phyloP scores from a whole-genome alignment of 37 sponge, comb jelly and placozoan genomes.

The Spongilla lacustris region DNA sequence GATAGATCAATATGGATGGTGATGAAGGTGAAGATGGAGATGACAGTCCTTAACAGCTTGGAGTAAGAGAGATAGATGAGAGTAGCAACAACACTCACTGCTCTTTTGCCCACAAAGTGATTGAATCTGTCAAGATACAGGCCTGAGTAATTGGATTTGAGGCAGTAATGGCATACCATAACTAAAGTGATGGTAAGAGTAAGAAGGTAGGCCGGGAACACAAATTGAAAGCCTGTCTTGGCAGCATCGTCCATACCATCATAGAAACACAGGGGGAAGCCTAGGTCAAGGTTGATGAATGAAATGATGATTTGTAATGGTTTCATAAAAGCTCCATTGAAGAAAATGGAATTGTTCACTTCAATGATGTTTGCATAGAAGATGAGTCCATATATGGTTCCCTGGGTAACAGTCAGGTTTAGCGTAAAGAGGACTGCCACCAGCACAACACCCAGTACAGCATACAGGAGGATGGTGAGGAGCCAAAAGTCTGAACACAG shows the following conservation, averaged over 20 bases:
- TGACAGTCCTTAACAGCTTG: background rate
- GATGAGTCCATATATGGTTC: constrained; percentile 35
- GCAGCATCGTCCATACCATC: constrained; percentile 40
- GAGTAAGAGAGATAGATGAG: background rate
- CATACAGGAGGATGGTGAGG: constrained; percentile 9
- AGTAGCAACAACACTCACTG: constrained; percentile 6
- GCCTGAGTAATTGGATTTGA: background rate
- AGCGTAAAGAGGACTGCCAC: constrained; percentile 27
- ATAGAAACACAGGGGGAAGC: constrained; percentile 34
- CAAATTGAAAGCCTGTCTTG: constrained; percentile 29
- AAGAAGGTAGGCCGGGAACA: constrained; percentile 48
- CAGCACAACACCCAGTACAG: constrained; percentile 5
- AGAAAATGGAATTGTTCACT: constrained; percentile 5
- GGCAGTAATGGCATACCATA: background rate
- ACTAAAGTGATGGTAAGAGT: background rate
- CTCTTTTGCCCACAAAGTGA: too few relatives aligned
- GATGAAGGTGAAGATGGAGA: background rate
- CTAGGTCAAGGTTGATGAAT: constrained; percentile 35
- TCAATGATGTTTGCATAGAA: constrained; percentile 49
- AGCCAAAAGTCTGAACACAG: constrained; percentile 36
- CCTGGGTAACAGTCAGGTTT: constrained; percentile 31
- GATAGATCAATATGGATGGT: background rate
- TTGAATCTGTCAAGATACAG: background rate
- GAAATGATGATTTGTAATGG: constrained; percentile 13
- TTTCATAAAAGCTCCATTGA: background rate